Base-by-base conservation (phyloP, 2,113 vertebrate species). In the Melanostigma gelatinosum region DNA sequence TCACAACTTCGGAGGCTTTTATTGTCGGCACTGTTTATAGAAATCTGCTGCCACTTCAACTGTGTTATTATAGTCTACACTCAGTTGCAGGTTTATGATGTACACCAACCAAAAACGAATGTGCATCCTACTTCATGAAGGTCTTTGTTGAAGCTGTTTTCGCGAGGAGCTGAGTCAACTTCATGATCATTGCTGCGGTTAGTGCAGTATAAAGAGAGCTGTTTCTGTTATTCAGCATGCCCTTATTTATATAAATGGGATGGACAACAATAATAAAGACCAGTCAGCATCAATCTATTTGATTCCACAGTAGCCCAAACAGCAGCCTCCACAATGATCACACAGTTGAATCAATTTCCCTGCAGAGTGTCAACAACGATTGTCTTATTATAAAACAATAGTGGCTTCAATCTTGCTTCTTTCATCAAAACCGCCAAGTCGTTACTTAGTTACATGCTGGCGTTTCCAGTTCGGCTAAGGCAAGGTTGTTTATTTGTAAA, bases 381-480 rank as follows among this genome's bases (percentile, higher is more conserved):
- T 22, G 1, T 63, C 20, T 63, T 63, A 40, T n/a, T 64, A 42
- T 64, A 67, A 67, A 27, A 40, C 20, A 40, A 40, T 6, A 64
- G 22, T n/a, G 4, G 8, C 5, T n/a, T 12, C 29, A 6, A 4
- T 44, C 1, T 18, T 12, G 40, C 38, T 50, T 24, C 12, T 29
- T 44, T 54, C 27, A 67, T 34, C 27, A 24, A 36, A 15, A 29
- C 32, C n/a, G 60, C 13, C 58, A 44, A 18, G 20, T 63, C 0
- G 2, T 36, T 8, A 38, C 12, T 61, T 38, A 13, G 29, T 68
- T 62, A 29, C 13, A 67, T 42, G 61, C 62, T 36, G 69, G 34
- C 74, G 84, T 68, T 82, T 77, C 20, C 63, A 74, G 24, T 78
- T 60, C 64, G 0, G 6, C 55, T 63, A 77, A 40, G 7, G 20